Conservation (phyloP, 2,797 vertebrate species). For the Capromys pilorides region DNA sequence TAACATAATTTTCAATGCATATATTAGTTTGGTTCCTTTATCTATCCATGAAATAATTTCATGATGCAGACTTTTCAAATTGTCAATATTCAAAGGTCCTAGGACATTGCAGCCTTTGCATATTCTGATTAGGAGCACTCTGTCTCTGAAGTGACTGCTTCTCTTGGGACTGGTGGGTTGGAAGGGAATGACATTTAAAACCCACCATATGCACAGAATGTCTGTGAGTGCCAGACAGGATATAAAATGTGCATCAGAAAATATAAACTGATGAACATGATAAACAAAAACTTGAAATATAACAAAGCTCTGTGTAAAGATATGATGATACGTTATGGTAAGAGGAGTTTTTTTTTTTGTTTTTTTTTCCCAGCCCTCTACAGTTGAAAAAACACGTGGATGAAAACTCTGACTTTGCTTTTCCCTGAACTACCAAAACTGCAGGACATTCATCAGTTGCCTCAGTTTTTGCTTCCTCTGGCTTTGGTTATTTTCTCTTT, state of each 20-base stretch:
- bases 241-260: neutral
- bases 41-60: neutral
- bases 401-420: neutral
- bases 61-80: no score
- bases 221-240: accelerated
- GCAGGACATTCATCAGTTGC: no score
- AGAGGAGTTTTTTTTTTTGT: neutral
- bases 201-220: neutral
- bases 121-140: no score
- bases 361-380: neutral
- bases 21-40: neutral
- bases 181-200: neutral
- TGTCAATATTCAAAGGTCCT: neutral
- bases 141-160: neutral
- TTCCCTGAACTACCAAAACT: neutral
- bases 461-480: neutral
- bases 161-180: neutral
- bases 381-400: neutral
- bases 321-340: neutral
- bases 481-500: neutral
- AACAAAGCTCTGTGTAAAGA: neutral
- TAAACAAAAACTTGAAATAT: neutral
- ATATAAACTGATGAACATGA: neutral
- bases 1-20: neutral
- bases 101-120: neutral